Base-by-base conservation (phyloP, 2,888 invertebrate genomes). In the Apomyelois bistriatella region DNA sequence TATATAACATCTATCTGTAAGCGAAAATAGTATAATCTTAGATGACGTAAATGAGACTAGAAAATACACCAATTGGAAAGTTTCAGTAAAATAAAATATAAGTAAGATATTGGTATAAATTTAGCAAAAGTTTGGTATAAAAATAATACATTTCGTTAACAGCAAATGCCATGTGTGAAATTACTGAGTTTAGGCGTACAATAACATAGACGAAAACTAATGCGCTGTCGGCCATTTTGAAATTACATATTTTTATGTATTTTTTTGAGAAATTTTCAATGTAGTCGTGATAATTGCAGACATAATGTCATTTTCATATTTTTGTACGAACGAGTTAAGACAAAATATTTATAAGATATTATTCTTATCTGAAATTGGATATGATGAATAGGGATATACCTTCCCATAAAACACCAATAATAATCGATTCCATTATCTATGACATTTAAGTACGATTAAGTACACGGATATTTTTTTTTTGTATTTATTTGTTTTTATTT, bases 131-230 rank as follows among this genome's bases (percentile, higher is more conserved):
- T 54, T 58, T 59, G 59, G 49, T 52, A 57, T 58, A 55, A 54
- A 52, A 50, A 42, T 56, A 56, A 55, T 42, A 53, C 48, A 53
- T 55, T 54, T 47, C 59, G 73, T 82, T 84, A 87, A 87, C 85
- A 52, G 85, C 68, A 73, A 79, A 87, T 83, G 86, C 84, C 82
- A 53, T 59, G 64, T 79, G 86, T 83, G 87, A 76, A 87, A 85
- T 80, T 74, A 73, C 57, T 69, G 79, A 82, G 85, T 76, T 76
- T 85, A 82, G 77, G 69, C 70, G 63, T 79, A 79, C 68, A 69
- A 66, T 81, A 72, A 79, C 76, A 64, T 76, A 77, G 79, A 78
- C 63, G 65, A 71, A 74, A 70, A 60, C 48, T 6, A 70, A 84
- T 85, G 82, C 88, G 80, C 84, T 83, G 87, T 75, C 78, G 79